phyloP scores from a whole-genome alignment of 1,140 invertebrate species.

The Scaptodrosophila lebanonensis region DNA sequence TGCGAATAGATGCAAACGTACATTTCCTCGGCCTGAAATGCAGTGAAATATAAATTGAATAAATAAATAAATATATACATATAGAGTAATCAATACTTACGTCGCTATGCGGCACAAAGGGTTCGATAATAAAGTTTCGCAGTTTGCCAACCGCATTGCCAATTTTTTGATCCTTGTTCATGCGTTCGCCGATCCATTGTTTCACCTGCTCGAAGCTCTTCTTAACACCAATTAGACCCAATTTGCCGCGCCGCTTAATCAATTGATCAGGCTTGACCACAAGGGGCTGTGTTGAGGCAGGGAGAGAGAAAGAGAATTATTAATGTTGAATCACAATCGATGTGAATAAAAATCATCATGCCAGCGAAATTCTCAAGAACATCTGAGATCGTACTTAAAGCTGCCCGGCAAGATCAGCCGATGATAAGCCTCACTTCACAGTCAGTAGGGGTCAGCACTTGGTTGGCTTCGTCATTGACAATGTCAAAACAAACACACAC shows the following conservation, averaged over 20 bases:
- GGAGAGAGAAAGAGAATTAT: conserved; percentile 29
- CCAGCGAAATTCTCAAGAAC: conserved; percentile 21
- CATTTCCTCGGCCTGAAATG: conserved; percentile 91
- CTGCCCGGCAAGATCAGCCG: conserved; percentile 31
- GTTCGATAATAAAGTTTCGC: conserved; percentile 97
- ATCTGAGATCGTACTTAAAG: conserved; percentile 15
- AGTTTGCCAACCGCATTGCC: conserved; percentile 92
- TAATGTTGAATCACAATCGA: conserved; percentile 17
- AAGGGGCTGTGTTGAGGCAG: conserved; percentile 85
- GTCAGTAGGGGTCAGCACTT: conserved; percentile 45
- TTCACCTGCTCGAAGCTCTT: conserved; percentile 87
- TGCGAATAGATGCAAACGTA: conserved; percentile 99
- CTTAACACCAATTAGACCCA: conserved; percentile 98
- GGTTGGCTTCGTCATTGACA: conserved; percentile 63
- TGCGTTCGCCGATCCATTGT: conserved; percentile 92
- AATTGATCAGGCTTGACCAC: conserved; percentile 99
- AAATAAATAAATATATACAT: neutral
- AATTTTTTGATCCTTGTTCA: conserved; percentile 91
- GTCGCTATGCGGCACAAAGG: conserved; percentile 93
- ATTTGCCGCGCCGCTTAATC: conserved; percentile 97
- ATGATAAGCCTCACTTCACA: conserved; percentile 27
- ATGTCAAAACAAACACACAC: conserved; percentile 48
- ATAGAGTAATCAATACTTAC: conserved; percentile 78
- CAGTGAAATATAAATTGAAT: neutral
- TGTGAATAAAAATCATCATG: conserved; percentile 43